phyloP scores from a whole-genome alignment of 2,888 invertebrate genomes.

The Mesorhabditis spiculigera region DNA sequence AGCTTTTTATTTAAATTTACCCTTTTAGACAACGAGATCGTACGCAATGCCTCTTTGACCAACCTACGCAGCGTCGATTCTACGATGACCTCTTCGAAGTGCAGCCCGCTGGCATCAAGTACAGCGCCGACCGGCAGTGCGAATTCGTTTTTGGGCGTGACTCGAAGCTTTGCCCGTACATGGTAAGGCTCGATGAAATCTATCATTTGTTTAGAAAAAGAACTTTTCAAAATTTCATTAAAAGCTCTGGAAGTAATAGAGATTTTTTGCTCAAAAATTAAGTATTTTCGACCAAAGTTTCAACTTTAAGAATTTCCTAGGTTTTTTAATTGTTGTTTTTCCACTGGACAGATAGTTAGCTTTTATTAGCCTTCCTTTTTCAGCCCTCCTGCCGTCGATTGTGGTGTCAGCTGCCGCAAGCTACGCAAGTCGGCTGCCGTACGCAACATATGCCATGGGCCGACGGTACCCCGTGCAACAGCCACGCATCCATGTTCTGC shows the following conservation, averaged over 20 bases:
- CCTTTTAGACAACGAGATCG: constrained; percentile 48
- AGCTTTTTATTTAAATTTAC: background rate
- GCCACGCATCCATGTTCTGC: constrained; percentile 68
- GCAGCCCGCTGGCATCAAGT: constrained; percentile 68
- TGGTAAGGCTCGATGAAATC: constrained; percentile 60
- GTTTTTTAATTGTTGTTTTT: too few relatives aligned
- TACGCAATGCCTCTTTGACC: constrained; percentile 72
- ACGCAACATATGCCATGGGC: constrained; percentile 85
- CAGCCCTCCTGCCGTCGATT: constrained; percentile 73
- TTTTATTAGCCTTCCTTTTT: constrained; percentile 30
- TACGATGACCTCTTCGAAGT: constrained; percentile 50
- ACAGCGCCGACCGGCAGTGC: constrained; percentile 76
- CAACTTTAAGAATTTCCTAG: too few relatives aligned
- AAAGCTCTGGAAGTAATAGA: too few relatives aligned
- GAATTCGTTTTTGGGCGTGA: constrained; percentile 75
- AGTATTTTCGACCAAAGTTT: too few relatives aligned
- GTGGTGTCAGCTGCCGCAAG: constrained; percentile 73
- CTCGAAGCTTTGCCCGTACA: constrained; percentile 69
- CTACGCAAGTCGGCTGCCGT: constrained; percentile 68
- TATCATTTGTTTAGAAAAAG: background rate
- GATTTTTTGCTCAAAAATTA: too few relatives aligned
- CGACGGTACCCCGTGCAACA: constrained; percentile 77
- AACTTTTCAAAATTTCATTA: too few relatives aligned
- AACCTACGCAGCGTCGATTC: constrained; percentile 62
- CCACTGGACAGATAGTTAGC: too few relatives aligned